These are phyloP conservation scores for Troides aeacus DNA, from an alignment of 2,888 invertebrate species.

Conservation along the genomic window DNA sequence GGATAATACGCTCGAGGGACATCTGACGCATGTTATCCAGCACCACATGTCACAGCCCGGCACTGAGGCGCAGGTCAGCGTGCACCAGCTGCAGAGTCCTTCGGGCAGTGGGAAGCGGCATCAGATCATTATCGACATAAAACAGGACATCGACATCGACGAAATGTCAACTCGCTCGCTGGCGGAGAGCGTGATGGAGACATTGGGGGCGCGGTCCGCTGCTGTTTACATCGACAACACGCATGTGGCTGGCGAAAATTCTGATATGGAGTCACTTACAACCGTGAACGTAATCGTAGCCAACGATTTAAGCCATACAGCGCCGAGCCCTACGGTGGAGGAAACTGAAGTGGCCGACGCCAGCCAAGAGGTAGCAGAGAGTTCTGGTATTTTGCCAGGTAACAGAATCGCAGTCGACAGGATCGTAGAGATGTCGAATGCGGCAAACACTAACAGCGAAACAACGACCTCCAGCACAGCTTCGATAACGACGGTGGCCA, in stretches of 20 bases:
- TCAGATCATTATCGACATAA: conserved; percentile 76
- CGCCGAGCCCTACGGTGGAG: conserved; percentile 51
- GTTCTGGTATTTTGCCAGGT: conserved; percentile 51
- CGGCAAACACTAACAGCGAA: conserved; percentile 43
- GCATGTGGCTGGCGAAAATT: conserved; percentile 54
- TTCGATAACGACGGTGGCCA: conserved; percentile 57
- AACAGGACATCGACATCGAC: conserved; percentile 75
- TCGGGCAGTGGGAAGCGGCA: conserved; percentile 70
- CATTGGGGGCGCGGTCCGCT: conserved; percentile 70
- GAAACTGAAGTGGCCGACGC: conserved; percentile 48
- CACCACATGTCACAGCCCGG: conserved; percentile 67
- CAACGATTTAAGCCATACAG: conserved; percentile 58
- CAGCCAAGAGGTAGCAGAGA: conserved; percentile 44
- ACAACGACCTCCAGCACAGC: conserved; percentile 50
- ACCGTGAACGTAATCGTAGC: conserved; percentile 76
- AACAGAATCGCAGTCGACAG: conserved; percentile 68
- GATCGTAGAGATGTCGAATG: conserved; percentile 64
- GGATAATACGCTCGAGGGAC: conserved; percentile 58
- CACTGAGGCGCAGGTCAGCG: conserved; percentile 71
- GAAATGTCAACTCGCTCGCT: conserved; percentile 70
- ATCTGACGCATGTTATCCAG: conserved; percentile 69
- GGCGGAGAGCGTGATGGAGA: conserved; percentile 77
- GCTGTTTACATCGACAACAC: conserved; percentile 74
- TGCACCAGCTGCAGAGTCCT: conserved; percentile 68
- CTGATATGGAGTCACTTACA: conserved; percentile 68